Evolutionary conservation across 2,797 vertebrate genomes (phyloP), one percentile per base, ranked within the genome.

Genomic region (Adrianichthys oophorus): DNA sequence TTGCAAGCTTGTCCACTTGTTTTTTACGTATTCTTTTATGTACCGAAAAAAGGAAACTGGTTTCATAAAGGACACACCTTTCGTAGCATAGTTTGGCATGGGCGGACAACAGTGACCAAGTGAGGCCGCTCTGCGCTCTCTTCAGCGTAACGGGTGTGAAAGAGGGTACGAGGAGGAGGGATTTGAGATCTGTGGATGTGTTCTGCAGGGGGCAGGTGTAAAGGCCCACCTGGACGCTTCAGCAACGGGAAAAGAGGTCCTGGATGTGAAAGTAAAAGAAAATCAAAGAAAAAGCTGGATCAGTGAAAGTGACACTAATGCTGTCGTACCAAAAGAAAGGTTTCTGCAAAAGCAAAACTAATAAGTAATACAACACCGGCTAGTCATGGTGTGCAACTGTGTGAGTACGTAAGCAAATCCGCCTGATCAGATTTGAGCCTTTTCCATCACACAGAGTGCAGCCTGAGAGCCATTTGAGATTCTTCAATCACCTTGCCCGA

Each of bases 21-120:
- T 26, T 32, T 32, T 32, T 8, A 32, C 2, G 7, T 29, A 29
- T 1, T 29, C 26, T 1, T 29, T 32, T 8, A 32, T 32, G 7
- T 19, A 42, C 1, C 17, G 45, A n/a, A 48, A 42, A 62, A 16
- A 32, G 23, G n/a, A 13, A 1, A 26, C 26, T 44, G 10, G 10
- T 12, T 19, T 17, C 2, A 37, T 18, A 40, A 51, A 51, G 29
- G 6, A 37, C 49, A 37, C 29, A 91, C 94, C 89, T 97, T 97
- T 48, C 94, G 87, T 7, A 94, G 84, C 0, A 87, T 84, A 43
- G 73, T 92, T 53, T 90, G 92, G 3, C 93, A 91, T 0, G 93
- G 93, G 23, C 92, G 93, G 52, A 98, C 92, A 58, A 99, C 91
- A 0, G 97, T 99, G 70, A 99, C 92, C 43, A 99, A 92, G 72